Evolutionary conservation across 2,888 invertebrate species (phyloP).

Genomic region (Cryptocephalus primarius): DNA sequence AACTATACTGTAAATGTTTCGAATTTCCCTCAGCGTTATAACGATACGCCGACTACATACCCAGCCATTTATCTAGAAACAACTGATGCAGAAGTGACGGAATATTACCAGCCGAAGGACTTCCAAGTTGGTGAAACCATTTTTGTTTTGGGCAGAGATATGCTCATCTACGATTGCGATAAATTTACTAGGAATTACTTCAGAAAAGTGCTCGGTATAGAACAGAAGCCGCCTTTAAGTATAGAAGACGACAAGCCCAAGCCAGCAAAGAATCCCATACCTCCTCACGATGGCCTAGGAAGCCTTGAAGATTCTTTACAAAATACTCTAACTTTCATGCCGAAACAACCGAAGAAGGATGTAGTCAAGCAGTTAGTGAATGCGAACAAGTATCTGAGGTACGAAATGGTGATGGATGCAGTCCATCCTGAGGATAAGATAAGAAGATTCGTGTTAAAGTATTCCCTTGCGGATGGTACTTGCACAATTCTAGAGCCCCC

Average conservation of each 20-base stretch:
- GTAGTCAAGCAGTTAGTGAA: conserved; percentile 64
- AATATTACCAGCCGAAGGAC: conserved; percentile 70
- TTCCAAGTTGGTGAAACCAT: conserved; percentile 63
- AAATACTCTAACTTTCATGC: conserved; percentile 58
- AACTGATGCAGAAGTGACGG: conserved; percentile 58
- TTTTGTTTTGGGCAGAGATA: conserved; percentile 56
- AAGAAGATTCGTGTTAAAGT: conserved; percentile 65
- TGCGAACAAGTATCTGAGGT: conserved; percentile 49
- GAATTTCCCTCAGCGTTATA: conserved; percentile 26
- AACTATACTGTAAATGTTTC: neutral
- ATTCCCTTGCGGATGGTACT: conserved; percentile 64
- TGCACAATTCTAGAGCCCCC: conserved; percentile 64
- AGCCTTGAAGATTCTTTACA: conserved; percentile 67
- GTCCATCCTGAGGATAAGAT: conserved; percentile 68
- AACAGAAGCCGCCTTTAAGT: conserved; percentile 34
- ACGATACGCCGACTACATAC: conserved; percentile 42
- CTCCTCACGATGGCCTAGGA: conserved; percentile 67
- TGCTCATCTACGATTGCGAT: conserved; percentile 72
- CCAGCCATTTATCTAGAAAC: conserved; percentile 59
- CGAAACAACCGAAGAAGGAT: conserved; percentile 64
- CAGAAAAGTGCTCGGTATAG: conserved; percentile 35
- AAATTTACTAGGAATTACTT: conserved; percentile 64
- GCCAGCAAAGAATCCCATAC: conserved; percentile 29
- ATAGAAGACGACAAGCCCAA: conserved; percentile 21
- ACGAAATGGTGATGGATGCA: conserved; percentile 65